phyloP scores from a whole-genome alignment of 1,140 invertebrate species.

The Bursaphelenchus mucronatus region DNA sequence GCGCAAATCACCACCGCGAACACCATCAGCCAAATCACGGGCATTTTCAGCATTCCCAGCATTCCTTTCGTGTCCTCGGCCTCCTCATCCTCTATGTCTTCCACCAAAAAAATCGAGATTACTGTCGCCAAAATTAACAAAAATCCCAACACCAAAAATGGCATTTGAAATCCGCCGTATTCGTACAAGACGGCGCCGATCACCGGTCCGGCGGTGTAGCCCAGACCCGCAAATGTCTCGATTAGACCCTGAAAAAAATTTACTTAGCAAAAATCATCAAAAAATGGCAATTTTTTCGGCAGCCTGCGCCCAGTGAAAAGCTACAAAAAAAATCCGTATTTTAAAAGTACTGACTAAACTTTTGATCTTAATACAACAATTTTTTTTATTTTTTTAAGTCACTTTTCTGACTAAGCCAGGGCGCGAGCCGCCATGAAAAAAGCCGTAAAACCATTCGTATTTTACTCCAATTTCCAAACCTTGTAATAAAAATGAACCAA shows the following conservation, averaged over 20 bases:
- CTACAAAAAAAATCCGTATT: too few relatives aligned
- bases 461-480: too few relatives aligned
- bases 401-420: neutral
- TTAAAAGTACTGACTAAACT: too few relatives aligned
- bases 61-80: slow-evolving; percentile 61
- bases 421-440: slow-evolving; percentile 3
- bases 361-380: too few relatives aligned
- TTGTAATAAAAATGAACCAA: too few relatives aligned
- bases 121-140: slow-evolving; percentile 73
- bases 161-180: slow-evolving; percentile 75
- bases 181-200: slow-evolving; percentile 55
- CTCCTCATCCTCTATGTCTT: slow-evolving; percentile 64
- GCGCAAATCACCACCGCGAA: slow-evolving; percentile 59
- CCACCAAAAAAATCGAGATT: slow-evolving; percentile 71
- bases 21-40: slow-evolving; percentile 52
- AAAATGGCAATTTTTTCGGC: too few relatives aligned
- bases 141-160: slow-evolving; percentile 77
- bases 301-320: too few relatives aligned
- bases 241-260: slow-evolving; percentile 69
- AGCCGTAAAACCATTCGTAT: neutral
- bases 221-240: slow-evolving; percentile 83
- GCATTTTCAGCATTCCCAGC: slow-evolving; percentile 49
- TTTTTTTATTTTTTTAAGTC: too few relatives aligned
- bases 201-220: slow-evolving; percentile 63
- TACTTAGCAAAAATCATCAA: slow-evolving; percentile 8